Conservation (phyloP, 2,888 invertebrate genomes). For the Notocelia uddmanniana region DNA sequence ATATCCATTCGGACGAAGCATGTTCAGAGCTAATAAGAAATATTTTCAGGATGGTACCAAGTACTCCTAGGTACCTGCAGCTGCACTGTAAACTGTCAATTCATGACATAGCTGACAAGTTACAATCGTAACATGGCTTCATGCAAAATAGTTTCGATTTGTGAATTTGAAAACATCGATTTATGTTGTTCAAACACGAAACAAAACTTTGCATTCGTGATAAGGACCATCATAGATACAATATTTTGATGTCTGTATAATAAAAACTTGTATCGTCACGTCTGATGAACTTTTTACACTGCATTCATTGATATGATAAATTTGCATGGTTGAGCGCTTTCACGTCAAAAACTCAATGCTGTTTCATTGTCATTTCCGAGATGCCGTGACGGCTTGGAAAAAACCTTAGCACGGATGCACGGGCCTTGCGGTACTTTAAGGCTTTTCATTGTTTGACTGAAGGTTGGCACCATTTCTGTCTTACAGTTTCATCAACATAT, state of each 20-base stretch:
- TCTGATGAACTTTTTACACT: conserved; percentile 23
- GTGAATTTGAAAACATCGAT: conserved; percentile 4
- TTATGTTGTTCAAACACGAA: conserved; percentile 19
- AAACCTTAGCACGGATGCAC: conserved; percentile 39
- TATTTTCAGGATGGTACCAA: conserved; percentile 11
- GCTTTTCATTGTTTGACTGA: conserved; percentile 35
- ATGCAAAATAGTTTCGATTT: conserved; percentile 11
- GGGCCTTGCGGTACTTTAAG: conserved; percentile 43
- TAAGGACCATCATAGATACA: conserved; percentile 6
- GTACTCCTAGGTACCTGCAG: conserved; percentile 14
- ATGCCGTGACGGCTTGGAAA: conserved; percentile 36
- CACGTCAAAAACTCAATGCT: conserved; percentile 25
- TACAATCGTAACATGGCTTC: conserved; percentile 8
- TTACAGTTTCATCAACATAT: not conserved
- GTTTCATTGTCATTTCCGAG: conserved; percentile 40
- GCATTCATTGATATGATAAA: conserved; percentile 41
- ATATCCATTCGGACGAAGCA: not conserved
- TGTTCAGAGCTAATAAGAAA: conserved; percentile 4
- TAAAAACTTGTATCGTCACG: conserved; percentile 12
- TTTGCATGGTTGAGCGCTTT: conserved; percentile 20
- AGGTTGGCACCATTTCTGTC: conserved; percentile 29
- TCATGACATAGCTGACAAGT: not conserved
- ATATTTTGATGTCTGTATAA: not conserved
- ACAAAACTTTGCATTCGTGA: conserved; percentile 4
- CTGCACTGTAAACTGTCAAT: conserved; percentile 6